phyloP scores from a whole-genome alignment of 2,797 vertebrate genomes.

The Neostethus bicornis region DNA sequence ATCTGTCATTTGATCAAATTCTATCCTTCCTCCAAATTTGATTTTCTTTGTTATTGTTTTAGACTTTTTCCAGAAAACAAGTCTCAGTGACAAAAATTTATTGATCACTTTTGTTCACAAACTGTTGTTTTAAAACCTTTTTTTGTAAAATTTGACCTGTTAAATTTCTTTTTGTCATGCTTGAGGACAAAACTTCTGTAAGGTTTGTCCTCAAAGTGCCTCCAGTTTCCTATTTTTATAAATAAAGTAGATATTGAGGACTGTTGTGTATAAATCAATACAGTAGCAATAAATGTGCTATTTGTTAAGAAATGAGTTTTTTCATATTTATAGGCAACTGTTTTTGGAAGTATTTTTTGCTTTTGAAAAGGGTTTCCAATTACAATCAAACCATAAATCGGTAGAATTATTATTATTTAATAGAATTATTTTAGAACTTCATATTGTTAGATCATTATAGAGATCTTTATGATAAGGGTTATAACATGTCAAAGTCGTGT shows the following conservation, averaged over 20 bases:
- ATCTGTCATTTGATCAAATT: slow-evolving; percentile 57
- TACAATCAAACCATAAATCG: too few species aligned
- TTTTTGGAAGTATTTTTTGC: too few species aligned
- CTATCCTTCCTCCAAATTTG: slow-evolving; percentile 38
- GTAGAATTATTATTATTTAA: too few species aligned
- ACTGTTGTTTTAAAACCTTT: slow-evolving; percentile 40
- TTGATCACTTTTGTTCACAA: slow-evolving; percentile 53
- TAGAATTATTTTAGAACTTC: too few species aligned
- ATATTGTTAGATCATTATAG: too few species aligned
- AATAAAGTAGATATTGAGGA: slow-evolving; percentile 90
- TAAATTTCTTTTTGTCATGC: slow-evolving; percentile 72
- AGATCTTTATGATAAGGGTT: too few species aligned
- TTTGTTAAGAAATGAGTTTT: slow-evolving; percentile 83
- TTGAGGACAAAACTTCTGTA: slow-evolving; percentile 79
- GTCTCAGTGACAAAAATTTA: slow-evolving; percentile 45
- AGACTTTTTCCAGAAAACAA: slow-evolving; percentile 28
- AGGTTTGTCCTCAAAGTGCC: slow-evolving; percentile 90
- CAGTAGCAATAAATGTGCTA: slow-evolving; percentile 96
- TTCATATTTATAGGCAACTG: too few species aligned
- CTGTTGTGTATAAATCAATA: slow-evolving; percentile 95
- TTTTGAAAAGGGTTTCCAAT: too few species aligned
- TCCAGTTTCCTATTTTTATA: slow-evolving; percentile 85
- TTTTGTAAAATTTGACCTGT: slow-evolving; percentile 62
- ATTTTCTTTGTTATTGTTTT: slow-evolving; percentile 39
- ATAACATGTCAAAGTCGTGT: slow-evolving; percentile 16